A percentile compares a stretch with the other conserved stretches of the same genome.
Evolutionary conservation across 2,797 vertebrate genomes (phyloP).

Genomic region (Phataginus tricuspis): DNA sequence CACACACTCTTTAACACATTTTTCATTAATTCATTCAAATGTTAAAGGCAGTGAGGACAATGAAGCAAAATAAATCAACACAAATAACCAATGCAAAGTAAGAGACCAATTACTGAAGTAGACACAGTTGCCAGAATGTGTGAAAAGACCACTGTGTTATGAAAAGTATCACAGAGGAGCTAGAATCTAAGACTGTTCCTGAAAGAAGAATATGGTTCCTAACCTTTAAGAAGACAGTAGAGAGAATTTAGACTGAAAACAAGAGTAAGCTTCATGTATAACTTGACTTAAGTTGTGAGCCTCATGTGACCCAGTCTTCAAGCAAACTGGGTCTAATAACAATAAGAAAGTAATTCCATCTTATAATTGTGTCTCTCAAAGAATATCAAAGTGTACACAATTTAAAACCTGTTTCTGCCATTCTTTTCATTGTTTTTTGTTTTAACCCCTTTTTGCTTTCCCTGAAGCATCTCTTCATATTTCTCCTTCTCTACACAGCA

Average conservation of each 20-base stretch:
- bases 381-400: conserved; percentile 49
- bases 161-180: not conserved
- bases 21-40: not conserved
- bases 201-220: not conserved
- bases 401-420: not conserved
- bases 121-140: not conserved
- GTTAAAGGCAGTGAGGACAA: not conserved
- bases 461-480: conserved; percentile 27
- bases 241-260: not conserved
- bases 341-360: conserved; percentile 27
- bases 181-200: not conserved
- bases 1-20: not conserved
- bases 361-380: conserved; percentile 47
- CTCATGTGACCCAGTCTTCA: not conserved
- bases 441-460: conserved; percentile 21
- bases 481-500: not conserved
- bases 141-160: not conserved
- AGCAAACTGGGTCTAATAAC: not conserved
- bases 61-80: not conserved
- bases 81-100: not conserved
- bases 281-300: not conserved
- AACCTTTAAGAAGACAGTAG: not conserved
- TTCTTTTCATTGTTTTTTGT: conserved; percentile 14
- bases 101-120: not conserved
- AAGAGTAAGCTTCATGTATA: not conserved